Conservation (phyloP, 1,140 invertebrate species). For the Paramacrobiotus metropolitanus region DNA sequence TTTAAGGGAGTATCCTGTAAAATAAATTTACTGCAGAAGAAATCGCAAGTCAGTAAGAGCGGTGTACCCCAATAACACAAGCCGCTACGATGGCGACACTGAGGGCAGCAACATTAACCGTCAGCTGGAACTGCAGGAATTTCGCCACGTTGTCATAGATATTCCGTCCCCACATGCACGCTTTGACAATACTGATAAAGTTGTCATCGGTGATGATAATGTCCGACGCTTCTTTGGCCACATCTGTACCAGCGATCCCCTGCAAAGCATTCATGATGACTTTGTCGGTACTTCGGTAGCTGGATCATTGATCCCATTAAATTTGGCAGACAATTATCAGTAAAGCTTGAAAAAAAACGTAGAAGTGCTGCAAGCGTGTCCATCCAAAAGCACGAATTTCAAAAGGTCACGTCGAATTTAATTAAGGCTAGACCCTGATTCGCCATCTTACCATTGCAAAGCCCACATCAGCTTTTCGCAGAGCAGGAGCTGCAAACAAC, state of each 20-base stretch:
- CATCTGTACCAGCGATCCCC: slow-evolving; percentile 19
- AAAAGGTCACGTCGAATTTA: too few relatives aligned
- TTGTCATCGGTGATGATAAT: slow-evolving; percentile 21
- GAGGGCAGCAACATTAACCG: slow-evolving; percentile 4
- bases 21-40: slow-evolving; percentile 25
- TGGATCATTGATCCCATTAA: too few relatives aligned
- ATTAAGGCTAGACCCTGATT: neutral
- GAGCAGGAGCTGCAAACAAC: slow-evolving; percentile 83
- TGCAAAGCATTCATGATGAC: too few relatives aligned
- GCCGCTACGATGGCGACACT: neutral
- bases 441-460: slow-evolving; percentile 58
- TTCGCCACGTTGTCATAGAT: slow-evolving; percentile 25
- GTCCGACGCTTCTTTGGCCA: slow-evolving; percentile 20
- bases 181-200: slow-evolving; percentile 20
- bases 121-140: slow-evolving; percentile 22
- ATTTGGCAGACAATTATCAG: too few relatives aligned
- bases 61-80: neutral
- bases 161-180: slow-evolving; percentile 25
- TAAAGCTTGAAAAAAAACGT: too few relatives aligned
- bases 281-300: too few relatives aligned
- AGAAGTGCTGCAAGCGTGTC: too few relatives aligned
- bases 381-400: neutral
- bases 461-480: slow-evolving; percentile 96
- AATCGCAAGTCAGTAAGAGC: too few relatives aligned
- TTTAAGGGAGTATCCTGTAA: slow-evolving; percentile 98